Evolutionary conservation across 1,140 invertebrate species (phyloP).

Genomic region (Macrostomum lignano): DNA sequence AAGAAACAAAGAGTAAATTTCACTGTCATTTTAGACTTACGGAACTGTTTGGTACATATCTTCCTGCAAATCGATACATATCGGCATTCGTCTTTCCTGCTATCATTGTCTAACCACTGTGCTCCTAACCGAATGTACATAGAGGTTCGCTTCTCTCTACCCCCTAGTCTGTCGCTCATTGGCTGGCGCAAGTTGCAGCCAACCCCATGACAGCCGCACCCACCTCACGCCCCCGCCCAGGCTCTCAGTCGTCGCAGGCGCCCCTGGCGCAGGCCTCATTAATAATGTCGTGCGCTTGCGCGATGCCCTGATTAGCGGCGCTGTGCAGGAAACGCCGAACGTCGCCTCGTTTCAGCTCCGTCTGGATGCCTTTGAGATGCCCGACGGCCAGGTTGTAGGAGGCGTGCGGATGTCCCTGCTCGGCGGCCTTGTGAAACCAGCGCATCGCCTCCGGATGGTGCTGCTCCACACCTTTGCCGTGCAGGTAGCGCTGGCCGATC

Average conservation of each 20-base stretch:
- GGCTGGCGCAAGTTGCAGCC: too few species aligned
- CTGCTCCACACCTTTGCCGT: slow-evolving; percentile 30
- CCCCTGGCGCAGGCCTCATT: slow-evolving; percentile 21
- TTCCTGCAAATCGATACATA: too few species aligned
- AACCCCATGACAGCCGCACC: too few species aligned
- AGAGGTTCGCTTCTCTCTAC: too few species aligned
- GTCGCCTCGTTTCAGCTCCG: slow-evolving; percentile 21
- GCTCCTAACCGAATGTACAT: too few species aligned
- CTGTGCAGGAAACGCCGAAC: slow-evolving; percentile 20
- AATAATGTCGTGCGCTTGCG: slow-evolving; percentile 19
- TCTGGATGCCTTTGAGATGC: slow-evolving; percentile 30
- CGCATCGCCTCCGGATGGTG: slow-evolving; percentile 30
- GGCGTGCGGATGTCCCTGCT: slow-evolving; percentile 33
- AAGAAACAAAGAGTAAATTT: too few species aligned
- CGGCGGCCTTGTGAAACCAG: slow-evolving; percentile 32
- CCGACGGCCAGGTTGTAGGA: slow-evolving; percentile 33
- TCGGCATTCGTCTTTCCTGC: too few species aligned
- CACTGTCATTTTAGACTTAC: too few species aligned
- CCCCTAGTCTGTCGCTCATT: too few species aligned
- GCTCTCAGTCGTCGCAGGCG: slow-evolving; percentile 9
- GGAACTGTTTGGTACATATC: too few species aligned
- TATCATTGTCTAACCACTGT: too few species aligned
- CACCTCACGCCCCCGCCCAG: too few species aligned
- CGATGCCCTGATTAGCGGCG: slow-evolving; percentile 21
- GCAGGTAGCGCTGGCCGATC: slow-evolving; percentile 31